Evolutionary conservation across 2,888 invertebrate genomes (phyloP).

Genomic region (Escarpia spicata): DNA sequence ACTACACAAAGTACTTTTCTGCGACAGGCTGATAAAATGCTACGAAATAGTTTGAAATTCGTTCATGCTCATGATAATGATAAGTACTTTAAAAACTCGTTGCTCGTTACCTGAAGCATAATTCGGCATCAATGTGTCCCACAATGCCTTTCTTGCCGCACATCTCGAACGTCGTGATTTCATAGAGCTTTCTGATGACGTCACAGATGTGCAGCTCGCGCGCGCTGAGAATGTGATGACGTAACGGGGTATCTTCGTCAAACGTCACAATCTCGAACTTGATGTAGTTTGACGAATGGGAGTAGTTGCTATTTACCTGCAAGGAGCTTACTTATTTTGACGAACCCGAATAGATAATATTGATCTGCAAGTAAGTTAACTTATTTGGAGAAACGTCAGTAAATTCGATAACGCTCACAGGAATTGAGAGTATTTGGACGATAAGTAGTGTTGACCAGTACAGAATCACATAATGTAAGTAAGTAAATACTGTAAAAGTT

Average conservation of each 20-base stretch:
- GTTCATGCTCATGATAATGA: no score
- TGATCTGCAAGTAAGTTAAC: no score
- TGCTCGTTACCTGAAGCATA: neutral
- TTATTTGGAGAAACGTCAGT: neutral
- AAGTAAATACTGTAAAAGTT: no score
- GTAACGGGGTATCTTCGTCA: neutral
- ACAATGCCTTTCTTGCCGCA: neutral
- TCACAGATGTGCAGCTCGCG: neutral
- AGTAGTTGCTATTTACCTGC: neutral
- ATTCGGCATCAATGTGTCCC: neutral
- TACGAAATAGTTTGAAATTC: no score
- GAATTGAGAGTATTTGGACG: neutral
- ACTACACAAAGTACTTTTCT: no score
- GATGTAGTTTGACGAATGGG: neutral
- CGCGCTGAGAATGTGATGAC: conserved; percentile 10
- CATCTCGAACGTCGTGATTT: conserved; percentile 9
- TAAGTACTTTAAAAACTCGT: neutral
- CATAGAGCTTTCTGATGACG: conserved; percentile 12
- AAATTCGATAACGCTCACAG: neutral
- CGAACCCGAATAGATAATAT: no score
- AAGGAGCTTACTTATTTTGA: neutral
- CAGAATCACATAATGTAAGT: no score
- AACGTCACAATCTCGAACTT: conserved; percentile 6
- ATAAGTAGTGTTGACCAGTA: no score
- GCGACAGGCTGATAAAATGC: no score